Evolutionary conservation across 1,140 invertebrate species (phyloP).

Genomic region (Plodia interpunctella): DNA sequence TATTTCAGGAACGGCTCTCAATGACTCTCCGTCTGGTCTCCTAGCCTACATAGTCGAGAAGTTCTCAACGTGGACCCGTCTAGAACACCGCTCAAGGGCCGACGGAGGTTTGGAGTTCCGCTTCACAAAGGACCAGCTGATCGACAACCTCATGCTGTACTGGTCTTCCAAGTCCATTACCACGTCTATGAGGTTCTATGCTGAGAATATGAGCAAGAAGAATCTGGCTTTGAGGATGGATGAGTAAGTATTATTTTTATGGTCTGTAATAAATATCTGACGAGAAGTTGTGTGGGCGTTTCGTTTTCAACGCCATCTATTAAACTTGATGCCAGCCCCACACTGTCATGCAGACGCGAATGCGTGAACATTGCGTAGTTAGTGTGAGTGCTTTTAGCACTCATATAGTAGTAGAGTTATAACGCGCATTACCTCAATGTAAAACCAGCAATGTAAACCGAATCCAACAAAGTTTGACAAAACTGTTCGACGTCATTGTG

Average conservation of each 20-base stretch:
- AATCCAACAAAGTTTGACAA: no score
- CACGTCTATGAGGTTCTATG: slow-evolving; percentile 86
- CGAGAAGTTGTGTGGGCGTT: no score
- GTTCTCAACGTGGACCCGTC: slow-evolving; percentile 87
- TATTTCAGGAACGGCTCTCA: slow-evolving; percentile 76
- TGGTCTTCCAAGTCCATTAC: slow-evolving; percentile 88
- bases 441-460: no score
- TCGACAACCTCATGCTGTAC: slow-evolving; percentile 94
- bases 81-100: slow-evolving; percentile 47
- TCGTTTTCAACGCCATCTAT: no score
- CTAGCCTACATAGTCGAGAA: slow-evolving; percentile 93
- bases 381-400: no score
- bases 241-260: slow-evolving; percentile 27
- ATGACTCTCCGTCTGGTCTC: slow-evolving; percentile 84
- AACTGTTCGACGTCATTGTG: no score
- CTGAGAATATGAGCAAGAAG: slow-evolving; percentile 78
- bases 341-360: no score
- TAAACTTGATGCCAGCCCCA: no score
- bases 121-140: slow-evolving; percentile 84
- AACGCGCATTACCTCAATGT: no score
- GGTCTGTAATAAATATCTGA: background rate
- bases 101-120: slow-evolving; percentile 85
- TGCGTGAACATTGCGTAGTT: no score
- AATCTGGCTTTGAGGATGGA: slow-evolving; percentile 68
- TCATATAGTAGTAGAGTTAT: no score